Percentiles rank a stretch among this genome's conserved stretches.
Conservation (phyloP, 2,888 invertebrate species). For the Drosophila kuntzei region DNA sequence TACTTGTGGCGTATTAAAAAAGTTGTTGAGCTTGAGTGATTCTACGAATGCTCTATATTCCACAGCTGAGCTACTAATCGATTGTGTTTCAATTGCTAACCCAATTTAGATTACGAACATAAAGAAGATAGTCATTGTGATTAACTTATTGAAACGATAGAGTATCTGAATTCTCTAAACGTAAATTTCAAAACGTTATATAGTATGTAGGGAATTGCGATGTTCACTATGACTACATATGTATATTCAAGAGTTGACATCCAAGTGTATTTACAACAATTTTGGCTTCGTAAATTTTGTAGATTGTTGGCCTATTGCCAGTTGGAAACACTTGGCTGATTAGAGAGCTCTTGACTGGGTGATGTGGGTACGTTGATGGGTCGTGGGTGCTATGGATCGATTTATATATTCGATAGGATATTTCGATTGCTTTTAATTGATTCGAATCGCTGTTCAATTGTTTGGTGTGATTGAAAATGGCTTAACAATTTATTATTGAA, state of each 20-base stretch:
- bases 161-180: not conserved
- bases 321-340: constrained; percentile 46
- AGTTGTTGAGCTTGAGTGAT: constrained; percentile 1
- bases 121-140: constrained; percentile 20
- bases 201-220: constrained; percentile 6
- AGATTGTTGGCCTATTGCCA: constrained; percentile 45
- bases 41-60: constrained; percentile 35
- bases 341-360: constrained; percentile 39
- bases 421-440: constrained; percentile 82
- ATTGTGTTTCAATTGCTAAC: not conserved
- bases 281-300: constrained; percentile 55
- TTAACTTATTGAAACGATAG: not conserved
- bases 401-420: constrained; percentile 70
- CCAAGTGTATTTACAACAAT: constrained; percentile 28
- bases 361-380: not conserved
- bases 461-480: constrained; percentile 82
- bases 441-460: constrained; percentile 80
- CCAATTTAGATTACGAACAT: constrained; percentile 33
- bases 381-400: constrained; percentile 28
- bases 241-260: not conserved
- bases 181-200: not conserved
- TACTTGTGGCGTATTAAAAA: not conserved
- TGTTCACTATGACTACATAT: not conserved
- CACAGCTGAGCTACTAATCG: constrained; percentile 2
- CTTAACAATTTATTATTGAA: constrained; percentile 76